These are phyloP conservation scores for Epizoanthus rinbou DNA, from an alignment of 92 coral and sea anemone species.

Conservation along the genomic window DNA sequence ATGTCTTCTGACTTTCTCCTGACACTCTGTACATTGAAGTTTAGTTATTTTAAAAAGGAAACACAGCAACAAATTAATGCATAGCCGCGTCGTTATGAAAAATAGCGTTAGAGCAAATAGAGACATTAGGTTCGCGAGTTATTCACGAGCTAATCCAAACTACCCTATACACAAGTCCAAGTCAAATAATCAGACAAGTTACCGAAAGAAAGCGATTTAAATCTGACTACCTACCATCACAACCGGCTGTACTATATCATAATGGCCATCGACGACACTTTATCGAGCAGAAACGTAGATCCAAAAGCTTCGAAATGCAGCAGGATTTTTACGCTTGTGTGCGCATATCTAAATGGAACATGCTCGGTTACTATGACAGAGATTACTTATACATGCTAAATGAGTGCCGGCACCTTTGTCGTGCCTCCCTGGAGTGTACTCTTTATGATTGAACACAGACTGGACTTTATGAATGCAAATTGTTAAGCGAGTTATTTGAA, in stretches of 20 bases:
- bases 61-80: too few relatives aligned
- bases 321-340: conserved; percentile 9
- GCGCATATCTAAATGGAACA: neutral
- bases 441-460: neutral
- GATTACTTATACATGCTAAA: conserved; percentile 1
- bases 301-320: neutral
- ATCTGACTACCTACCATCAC: neutral
- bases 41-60: too few relatives aligned
- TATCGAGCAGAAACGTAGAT: neutral
- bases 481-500: neutral
- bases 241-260: neutral
- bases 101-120: too few relatives aligned
- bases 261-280: neutral
- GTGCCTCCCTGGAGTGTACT: conserved; percentile 1
- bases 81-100: too few relatives aligned
- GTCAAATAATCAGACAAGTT: neutral
- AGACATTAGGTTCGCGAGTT: too few relatives aligned
- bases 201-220: neutral
- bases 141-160: neutral
- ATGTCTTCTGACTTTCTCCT: too few relatives aligned
- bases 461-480: conserved; percentile 4
- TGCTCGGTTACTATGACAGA: neutral
- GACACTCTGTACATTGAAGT: too few relatives aligned
- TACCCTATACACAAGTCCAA: neutral
- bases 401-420: neutral